These are phyloP conservation scores for Coracopsis vasa DNA, from an alignment of 2,113 vertebrate species.

Conservation along the genomic window DNA sequence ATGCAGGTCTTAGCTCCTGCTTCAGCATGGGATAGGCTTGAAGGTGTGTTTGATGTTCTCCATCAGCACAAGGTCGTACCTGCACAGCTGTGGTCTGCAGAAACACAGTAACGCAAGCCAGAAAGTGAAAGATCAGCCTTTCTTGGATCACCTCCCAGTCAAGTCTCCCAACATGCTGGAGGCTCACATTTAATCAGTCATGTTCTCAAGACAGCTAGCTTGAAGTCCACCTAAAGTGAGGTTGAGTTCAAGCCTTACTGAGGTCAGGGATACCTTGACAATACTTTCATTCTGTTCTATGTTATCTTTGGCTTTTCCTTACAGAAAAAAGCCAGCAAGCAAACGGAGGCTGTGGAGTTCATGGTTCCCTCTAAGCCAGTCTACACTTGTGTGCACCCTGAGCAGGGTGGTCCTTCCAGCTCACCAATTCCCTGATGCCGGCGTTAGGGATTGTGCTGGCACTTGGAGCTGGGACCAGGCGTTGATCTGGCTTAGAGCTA, in stretches of 20 bases:
- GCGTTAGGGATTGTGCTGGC: neutral
- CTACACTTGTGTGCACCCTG: neutral
- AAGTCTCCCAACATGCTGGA: accelerated
- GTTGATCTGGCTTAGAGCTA: neutral
- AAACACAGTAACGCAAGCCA: neutral
- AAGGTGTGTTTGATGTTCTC: constrained; percentile 84
- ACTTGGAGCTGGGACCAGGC: neutral
- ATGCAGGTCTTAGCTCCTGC: neutral
- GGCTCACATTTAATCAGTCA: neutral
- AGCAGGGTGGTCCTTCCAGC: neutral
- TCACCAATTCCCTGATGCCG: neutral
- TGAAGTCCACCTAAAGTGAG: neutral
- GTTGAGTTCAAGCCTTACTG: neutral
- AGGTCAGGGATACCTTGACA: neutral
- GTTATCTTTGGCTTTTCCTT: neutral
- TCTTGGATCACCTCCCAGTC: accelerated
- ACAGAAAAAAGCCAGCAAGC: too few species aligned
- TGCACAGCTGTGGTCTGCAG: constrained; percentile 82
- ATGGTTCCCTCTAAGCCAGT: neutral
- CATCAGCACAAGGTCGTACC: constrained; percentile 84
- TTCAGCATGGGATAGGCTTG: constrained; percentile 79
- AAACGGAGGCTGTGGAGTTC: neutral
- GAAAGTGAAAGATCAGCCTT: accelerated
- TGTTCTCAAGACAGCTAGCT: neutral
- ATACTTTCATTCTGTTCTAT: accelerated